Conservation (phyloP, 2,797 vertebrate genomes). For the Iguana delicatissima region DNA sequence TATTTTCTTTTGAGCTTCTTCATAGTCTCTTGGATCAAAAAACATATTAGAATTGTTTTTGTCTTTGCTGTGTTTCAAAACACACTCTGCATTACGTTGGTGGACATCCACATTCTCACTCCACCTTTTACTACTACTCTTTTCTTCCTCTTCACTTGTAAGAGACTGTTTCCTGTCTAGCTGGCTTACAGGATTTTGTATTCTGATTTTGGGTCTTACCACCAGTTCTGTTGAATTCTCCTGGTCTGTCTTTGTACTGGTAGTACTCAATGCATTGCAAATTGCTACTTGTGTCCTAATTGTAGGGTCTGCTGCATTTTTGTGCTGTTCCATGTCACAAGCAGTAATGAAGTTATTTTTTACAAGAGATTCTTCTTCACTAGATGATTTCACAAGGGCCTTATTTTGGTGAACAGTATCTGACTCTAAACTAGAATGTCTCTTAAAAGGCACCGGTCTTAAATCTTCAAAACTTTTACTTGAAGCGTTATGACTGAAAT, state of each 20-base stretch:
- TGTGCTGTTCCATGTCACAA: conserved; percentile 54
- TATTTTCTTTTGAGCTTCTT: conserved; percentile 55
- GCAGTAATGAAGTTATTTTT: conserved; percentile 42
- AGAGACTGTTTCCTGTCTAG: conserved; percentile 67
- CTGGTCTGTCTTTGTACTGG: conserved; percentile 50
- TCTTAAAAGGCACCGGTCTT: conserved; percentile 60
- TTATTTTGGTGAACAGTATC: conserved; percentile 51
- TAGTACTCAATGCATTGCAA: conserved; percentile 59
- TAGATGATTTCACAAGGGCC: conserved; percentile 49
- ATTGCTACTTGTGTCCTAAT: conserved; percentile 22
- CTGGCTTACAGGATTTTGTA: conserved; percentile 65
- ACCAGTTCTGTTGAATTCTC: conserved; percentile 78
- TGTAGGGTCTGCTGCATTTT: conserved; percentile 41
- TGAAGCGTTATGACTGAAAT: conserved; percentile 40
- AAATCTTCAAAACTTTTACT: conserved; percentile 67
- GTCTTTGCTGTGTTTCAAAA: conserved; percentile 64
- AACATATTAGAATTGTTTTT: conserved; percentile 61
- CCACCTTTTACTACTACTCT: conserved; percentile 63
- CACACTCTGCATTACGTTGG: conserved; percentile 55
- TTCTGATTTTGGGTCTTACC: conserved; percentile 87
- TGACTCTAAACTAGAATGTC: conserved; percentile 47
- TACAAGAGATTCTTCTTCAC: conserved; percentile 59
- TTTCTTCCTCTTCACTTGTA: conserved; percentile 62
- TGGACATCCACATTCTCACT: conserved; percentile 63
- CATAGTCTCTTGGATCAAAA: conserved; percentile 60